These are phyloP conservation scores for Albula goreensis DNA, from an alignment of 2,113 vertebrate species.

Conservation along the genomic window DNA sequence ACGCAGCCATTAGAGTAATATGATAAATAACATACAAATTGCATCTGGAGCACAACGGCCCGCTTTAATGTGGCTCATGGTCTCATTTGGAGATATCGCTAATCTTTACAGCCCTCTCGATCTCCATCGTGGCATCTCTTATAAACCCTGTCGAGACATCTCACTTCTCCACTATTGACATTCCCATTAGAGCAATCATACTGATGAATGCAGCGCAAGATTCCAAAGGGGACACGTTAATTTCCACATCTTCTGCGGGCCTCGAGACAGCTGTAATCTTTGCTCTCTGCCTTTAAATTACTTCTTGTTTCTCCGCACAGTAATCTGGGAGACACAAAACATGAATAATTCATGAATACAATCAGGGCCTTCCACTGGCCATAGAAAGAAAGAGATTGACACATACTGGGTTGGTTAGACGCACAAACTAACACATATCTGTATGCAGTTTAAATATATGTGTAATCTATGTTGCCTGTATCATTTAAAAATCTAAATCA, in stretches of 20 bases:
- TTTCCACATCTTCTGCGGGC: constrained; percentile 58
- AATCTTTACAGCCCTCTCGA: constrained; percentile 63
- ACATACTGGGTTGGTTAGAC: constrained; percentile 44
- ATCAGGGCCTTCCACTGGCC: constrained; percentile 59
- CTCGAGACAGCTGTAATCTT: constrained; percentile 50
- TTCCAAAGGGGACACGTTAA: constrained; percentile 60
- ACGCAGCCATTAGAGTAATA: constrained; percentile 53
- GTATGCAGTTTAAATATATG: constrained; percentile 27
- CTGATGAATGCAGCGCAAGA: constrained; percentile 72
- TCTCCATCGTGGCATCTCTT: constrained; percentile 61
- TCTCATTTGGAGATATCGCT: constrained; percentile 61
- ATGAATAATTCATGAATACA: constrained; percentile 64
- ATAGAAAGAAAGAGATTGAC: constrained; percentile 47
- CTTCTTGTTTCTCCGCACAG: constrained; percentile 56
- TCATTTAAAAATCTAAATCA: neutral
- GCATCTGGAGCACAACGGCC: constrained; percentile 51
- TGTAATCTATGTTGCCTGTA: constrained; percentile 19
- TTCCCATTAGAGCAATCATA: constrained; percentile 66
- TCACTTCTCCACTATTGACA: constrained; percentile 47
- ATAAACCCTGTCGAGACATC: constrained; percentile 51
- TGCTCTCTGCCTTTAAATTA: constrained; percentile 57
- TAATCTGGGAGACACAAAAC: constrained; percentile 48
- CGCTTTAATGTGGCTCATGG: constrained; percentile 54
- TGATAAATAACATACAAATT: constrained; percentile 63
- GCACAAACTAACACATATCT: constrained; percentile 17